A percentile compares a stretch with the other conserved stretches of the same genome.
Conservation (phyloP, 2,113 vertebrate genomes). For the Oceanodroma tethys region DNA sequence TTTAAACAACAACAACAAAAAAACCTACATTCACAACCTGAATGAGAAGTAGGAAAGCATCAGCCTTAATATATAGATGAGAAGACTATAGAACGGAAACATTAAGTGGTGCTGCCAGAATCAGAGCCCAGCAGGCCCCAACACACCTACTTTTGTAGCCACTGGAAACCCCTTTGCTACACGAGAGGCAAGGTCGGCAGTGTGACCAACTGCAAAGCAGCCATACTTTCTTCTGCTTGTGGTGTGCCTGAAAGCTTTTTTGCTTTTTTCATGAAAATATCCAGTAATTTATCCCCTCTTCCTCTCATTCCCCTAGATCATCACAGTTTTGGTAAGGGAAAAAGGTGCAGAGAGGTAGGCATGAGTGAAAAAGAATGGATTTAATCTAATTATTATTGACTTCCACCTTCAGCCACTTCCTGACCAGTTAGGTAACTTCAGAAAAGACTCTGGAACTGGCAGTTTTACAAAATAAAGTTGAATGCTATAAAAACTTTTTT, state of each 20-base stretch:
- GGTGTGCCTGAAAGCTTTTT: background rate
- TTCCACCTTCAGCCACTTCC: background rate
- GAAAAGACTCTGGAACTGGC: background rate
- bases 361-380: background rate
- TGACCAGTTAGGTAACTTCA: background rate
- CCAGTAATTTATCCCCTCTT: background rate
- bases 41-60: background rate
- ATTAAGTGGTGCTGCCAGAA: background rate
- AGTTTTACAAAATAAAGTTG: background rate
- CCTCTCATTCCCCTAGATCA: background rate
- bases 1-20: background rate
- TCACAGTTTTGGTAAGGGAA: background rate
- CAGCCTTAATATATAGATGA: background rate
- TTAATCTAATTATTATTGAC: background rate
- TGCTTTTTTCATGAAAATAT: background rate
- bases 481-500: background rate
- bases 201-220: background rate
- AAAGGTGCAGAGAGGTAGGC: background rate
- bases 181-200: background rate
- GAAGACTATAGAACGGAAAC: background rate
- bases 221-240: background rate
- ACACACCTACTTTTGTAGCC: background rate
- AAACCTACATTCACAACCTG: background rate
- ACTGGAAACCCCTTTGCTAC: background rate
- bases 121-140: background rate